These are phyloP conservation scores for Galagoides demidoff DNA, from an alignment of 2,797 vertebrate genomes.

Conservation along the genomic window DNA sequence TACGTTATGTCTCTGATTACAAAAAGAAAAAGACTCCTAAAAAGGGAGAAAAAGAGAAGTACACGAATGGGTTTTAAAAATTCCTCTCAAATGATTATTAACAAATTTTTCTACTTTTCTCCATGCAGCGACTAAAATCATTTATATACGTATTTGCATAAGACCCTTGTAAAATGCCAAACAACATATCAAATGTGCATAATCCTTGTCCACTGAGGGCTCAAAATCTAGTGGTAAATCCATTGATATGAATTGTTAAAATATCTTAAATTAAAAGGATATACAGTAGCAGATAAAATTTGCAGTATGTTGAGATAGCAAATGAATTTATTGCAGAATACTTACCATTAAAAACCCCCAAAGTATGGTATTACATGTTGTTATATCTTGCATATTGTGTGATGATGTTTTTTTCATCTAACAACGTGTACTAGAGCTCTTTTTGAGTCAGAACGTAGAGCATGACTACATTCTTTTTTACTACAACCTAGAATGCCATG, in stretches of 20 bases:
- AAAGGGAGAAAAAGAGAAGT: constrained; percentile 21
- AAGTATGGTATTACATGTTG: neutral
- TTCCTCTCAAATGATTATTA: neutral
- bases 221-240: neutral
- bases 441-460: rapidly evolving
- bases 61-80: neutral
- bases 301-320: constrained; percentile 11
- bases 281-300: neutral
- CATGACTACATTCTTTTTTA: neutral
- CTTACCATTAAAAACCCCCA: neutral
- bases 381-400: neutral
- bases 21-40: neutral
- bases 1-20: neutral
- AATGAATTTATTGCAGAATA: neutral
- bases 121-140: neutral
- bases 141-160: constrained; percentile 17
- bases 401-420: neutral
- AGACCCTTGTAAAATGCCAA: neutral
- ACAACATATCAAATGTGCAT: neutral
- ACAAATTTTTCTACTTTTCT: constrained; percentile 1
- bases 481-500: neutral
- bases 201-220: neutral
- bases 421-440: neutral
- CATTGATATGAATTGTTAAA: neutral
- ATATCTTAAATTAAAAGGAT: neutral